Evolutionary conservation across 2,113 vertebrate species (phyloP).

Genomic region (Chionis minor): DNA sequence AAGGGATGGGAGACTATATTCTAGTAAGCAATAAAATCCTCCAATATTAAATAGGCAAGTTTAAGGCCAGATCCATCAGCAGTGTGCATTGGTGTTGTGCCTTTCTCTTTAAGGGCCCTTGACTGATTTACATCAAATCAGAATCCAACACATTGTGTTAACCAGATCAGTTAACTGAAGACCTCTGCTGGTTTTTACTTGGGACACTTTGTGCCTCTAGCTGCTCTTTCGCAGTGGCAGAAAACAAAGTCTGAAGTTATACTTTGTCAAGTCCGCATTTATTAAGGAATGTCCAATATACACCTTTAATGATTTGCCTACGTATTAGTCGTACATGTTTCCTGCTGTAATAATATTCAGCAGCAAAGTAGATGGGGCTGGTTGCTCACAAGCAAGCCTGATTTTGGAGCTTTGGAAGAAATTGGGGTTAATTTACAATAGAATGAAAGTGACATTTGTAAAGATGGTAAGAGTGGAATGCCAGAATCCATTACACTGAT

Average conservation of each 20-base stretch:
- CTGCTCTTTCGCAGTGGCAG: background rate
- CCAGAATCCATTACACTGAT: slow-evolving; percentile 79
- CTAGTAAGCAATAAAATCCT: slow-evolving; percentile 61
- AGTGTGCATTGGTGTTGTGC: background rate
- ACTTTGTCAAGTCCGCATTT: background rate
- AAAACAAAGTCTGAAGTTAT: slow-evolving; percentile 3
- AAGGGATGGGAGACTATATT: slow-evolving; percentile 38
- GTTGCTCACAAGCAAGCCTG: slow-evolving; percentile 69
- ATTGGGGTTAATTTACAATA: slow-evolving; percentile 77
- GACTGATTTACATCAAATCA: background rate
- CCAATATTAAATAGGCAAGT: slow-evolving; percentile 41
- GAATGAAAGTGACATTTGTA: slow-evolving; percentile 80
- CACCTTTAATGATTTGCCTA: slow-evolving; percentile 7
- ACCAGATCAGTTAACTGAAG: slow-evolving; percentile 26
- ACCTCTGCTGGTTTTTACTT: background rate
- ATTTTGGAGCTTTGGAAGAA: slow-evolving; percentile 74
- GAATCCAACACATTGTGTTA: background rate
- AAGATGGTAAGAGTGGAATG: slow-evolving; percentile 74
- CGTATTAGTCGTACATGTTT: slow-evolving; percentile 19
- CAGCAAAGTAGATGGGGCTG: slow-evolving; percentile 57
- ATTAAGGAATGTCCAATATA: background rate
- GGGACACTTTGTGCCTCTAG: background rate
- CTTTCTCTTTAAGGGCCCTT: background rate
- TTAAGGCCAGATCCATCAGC: slow-evolving; percentile 22
- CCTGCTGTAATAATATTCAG: slow-evolving; percentile 53